phyloP scores from a whole-genome alignment of 2,113 vertebrate genomes.

The Chloropsis hardwickii region DNA sequence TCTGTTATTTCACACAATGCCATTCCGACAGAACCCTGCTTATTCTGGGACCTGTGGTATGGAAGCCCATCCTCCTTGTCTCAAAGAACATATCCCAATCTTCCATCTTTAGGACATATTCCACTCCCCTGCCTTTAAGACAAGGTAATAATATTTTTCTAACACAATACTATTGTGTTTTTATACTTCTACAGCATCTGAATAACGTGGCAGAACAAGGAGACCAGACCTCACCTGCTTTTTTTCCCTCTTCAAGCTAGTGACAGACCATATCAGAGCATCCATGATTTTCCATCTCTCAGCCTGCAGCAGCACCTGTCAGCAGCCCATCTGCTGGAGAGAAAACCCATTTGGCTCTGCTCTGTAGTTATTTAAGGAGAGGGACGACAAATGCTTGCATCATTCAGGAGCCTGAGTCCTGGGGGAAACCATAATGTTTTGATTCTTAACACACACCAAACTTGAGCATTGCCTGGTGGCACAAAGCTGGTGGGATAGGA shows the following conservation, averaged over 20 bases:
- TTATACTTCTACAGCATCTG: neutral
- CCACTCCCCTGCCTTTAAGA: neutral
- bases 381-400: neutral
- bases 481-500: neutral
- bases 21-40: neutral
- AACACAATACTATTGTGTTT: neutral
- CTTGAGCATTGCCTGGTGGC: neutral
- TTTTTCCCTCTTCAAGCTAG: neutral
- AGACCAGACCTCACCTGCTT: neutral
- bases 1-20: slow-evolving; percentile 22
- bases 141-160: neutral
- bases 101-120: neutral
- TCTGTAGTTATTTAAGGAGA: neutral
- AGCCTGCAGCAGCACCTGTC: neutral
- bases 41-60: neutral
- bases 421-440: neutral
- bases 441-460: neutral
- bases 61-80: neutral
- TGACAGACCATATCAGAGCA: neutral
- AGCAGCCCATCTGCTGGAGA: slow-evolving; percentile 7
- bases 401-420: neutral
- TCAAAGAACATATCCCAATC: neutral
- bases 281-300: neutral
- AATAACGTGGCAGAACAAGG: neutral
- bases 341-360: neutral